phyloP scores from a whole-genome alignment of 2,797 vertebrate species.

The Lepus oiostolus region DNA sequence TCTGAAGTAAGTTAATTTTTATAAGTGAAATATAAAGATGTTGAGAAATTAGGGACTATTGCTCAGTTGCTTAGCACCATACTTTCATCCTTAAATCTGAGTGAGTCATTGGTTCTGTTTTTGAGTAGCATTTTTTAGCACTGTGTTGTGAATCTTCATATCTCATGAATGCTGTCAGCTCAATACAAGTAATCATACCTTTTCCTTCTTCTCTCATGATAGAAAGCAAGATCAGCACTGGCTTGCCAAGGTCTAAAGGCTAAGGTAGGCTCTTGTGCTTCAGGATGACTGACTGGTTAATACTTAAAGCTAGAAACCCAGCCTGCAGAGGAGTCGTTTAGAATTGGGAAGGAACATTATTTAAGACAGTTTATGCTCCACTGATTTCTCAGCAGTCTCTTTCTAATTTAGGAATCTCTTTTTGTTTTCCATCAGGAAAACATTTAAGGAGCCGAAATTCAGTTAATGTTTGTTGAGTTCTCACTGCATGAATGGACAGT shows the following conservation, averaged over 20 bases:
- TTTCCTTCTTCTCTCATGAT: background rate
- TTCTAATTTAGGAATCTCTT: slow-evolving; percentile 61
- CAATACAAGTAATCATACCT: background rate
- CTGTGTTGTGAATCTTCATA: background rate
- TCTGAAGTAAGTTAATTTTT: slow-evolving; percentile 60
- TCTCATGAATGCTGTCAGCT: background rate
- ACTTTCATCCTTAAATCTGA: background rate
- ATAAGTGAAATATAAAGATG: slow-evolving; percentile 46
- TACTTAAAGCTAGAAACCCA: background rate
- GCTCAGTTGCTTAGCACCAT: background rate
- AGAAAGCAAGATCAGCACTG: background rate
- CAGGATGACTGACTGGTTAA: background rate
- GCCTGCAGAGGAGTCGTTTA: background rate
- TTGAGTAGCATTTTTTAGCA: background rate
- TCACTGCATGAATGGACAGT: background rate
- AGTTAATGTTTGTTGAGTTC: slow-evolving; percentile 63
- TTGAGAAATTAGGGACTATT: slow-evolving; percentile 5
- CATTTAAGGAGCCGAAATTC: slow-evolving; percentile 36
- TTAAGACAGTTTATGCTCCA: background rate
- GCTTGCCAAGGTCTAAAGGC: background rate
- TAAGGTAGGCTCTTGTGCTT: background rate
- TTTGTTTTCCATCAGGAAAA: slow-evolving; percentile 61
- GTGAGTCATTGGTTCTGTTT: background rate
- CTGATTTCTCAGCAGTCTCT: slow-evolving; percentile 21
- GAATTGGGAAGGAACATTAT: slow-evolving; percentile 24